These are phyloP conservation scores for Syngnathus acus DNA, from an alignment of 2,797 vertebrate genomes.

Conservation along the genomic window DNA sequence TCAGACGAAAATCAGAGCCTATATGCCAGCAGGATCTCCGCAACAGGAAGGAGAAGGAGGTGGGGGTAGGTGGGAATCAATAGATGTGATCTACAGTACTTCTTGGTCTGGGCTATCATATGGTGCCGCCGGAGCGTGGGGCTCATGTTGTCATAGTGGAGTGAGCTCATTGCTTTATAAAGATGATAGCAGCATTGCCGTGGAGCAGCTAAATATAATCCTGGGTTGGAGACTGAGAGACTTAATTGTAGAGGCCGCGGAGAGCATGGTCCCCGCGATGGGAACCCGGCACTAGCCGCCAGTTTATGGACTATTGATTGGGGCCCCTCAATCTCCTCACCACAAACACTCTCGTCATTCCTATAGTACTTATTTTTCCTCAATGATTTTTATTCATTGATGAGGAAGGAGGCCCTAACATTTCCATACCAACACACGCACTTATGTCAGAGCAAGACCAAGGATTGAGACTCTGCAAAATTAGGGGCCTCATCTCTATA, in stretches of 20 bases:
- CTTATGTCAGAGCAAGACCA: conserved; percentile 54
- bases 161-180: conserved; percentile 78
- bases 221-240: conserved; percentile 65
- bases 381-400: conserved; percentile 41
- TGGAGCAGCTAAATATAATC: conserved; percentile 76
- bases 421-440: neutral
- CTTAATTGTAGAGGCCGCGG: conserved; percentile 64
- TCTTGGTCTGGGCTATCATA: conserved; percentile 61
- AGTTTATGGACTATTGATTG: conserved; percentile 65
- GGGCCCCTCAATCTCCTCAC: conserved; percentile 49
- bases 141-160: conserved; percentile 71
- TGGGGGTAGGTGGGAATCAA: conserved; percentile 48
- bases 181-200: conserved; percentile 66
- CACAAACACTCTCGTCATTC: conserved; percentile 45
- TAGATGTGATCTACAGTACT: conserved; percentile 71
- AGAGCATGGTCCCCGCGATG: conserved; percentile 36
- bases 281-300: conserved; percentile 65
- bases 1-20: conserved; percentile 57
- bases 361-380: conserved; percentile 35
- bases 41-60: conserved; percentile 64
- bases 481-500: conserved; percentile 30
- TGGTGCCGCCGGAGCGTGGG: conserved; percentile 52
- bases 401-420: neutral
- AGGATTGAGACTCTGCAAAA: conserved; percentile 61
- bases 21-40: conserved; percentile 55